Base-by-base conservation (phyloP, 2,113 vertebrate species). In the Catharus fuscescens region DNA sequence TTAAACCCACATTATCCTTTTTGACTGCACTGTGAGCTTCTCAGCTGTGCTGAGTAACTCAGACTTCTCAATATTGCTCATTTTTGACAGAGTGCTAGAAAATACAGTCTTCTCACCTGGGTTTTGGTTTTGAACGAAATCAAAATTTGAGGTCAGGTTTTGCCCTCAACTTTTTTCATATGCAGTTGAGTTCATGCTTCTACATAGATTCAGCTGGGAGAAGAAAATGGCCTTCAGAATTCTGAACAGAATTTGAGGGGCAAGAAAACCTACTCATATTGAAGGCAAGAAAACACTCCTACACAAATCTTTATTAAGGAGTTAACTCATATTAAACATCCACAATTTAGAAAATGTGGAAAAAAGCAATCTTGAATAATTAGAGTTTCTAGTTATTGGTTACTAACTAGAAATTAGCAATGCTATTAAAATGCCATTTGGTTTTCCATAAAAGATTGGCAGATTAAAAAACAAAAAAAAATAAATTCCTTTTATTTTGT, bases 41-140 rank as follows among this genome's bases (percentile, higher is more conserved):
- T 67, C 44, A 59, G 32, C 38, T 21, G 32, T 10, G 14, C 23
- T 32, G 32, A 72, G 53, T 54, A 87, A 85, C 16, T 53, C 29
- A 12, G 14, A 42, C 84, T 95, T 91, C n/a, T 70, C 66, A 73
- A 47, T 59, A 53, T 7, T 64, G 61, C 40, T 85, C 32, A 34
- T 71, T 87, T 92, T 81, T 60, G 18, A 65, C 40, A 80, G 48
- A 88, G 26, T 70, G 29, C 12, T 82, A 66, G 52, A 56, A 81
- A 87, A 85, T 23, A 36, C 12, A 57, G 6, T 56, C 24, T 24
- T 95, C n/a, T 87, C 62, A 72, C 44, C 25, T 24, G 45, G 20
- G 45, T 52, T 93, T 95, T 91, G 31, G 17, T 65, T 92, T 95
- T 62, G 50, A 86, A 54, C 24, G 90, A 80, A 92, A 94, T 32